These are phyloP conservation scores for Drosophila picticornis DNA, from an alignment of 2,888 invertebrate genomes.

Conservation along the genomic window DNA sequence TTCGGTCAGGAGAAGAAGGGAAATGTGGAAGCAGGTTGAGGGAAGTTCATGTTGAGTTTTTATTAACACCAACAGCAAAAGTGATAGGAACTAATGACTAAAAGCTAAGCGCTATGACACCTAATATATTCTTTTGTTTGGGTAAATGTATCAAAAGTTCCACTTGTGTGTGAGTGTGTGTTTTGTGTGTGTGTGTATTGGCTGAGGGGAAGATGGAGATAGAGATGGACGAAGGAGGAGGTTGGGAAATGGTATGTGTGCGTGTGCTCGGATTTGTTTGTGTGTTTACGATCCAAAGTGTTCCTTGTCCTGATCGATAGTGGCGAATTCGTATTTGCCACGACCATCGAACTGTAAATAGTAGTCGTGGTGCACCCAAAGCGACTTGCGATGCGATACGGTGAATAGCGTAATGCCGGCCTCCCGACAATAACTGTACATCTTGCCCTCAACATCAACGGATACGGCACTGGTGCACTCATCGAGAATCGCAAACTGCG, in stretches of 20 bases:
- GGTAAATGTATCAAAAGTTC: conserved; percentile 23
- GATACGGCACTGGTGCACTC: conserved; percentile 99
- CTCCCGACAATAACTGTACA: conserved; percentile 97
- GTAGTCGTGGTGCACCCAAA: conserved; percentile 99
- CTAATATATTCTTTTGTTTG: background rate
- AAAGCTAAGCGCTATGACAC: conserved; percentile 12
- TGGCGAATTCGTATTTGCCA: conserved; percentile 94
- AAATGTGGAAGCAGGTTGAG: background rate
- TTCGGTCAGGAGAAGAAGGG: too few species aligned
- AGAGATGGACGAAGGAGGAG: background rate
- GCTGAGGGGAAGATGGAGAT: background rate
- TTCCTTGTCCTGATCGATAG: conserved; percentile 93
- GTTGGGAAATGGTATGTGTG: background rate
- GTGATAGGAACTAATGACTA: background rate
- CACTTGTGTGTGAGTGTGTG: background rate
- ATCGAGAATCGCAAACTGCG: conserved; percentile 99
- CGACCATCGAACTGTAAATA: conserved; percentile 98
- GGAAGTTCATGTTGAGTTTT: background rate
- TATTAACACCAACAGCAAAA: background rate
- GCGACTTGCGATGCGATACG: conserved; percentile 97
- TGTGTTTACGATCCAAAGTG: conserved; percentile 95
- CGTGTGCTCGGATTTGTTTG: background rate
- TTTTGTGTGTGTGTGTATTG: background rate
- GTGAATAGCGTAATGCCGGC: conserved; percentile 96
- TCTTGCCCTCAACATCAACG: conserved; percentile 98